These are phyloP conservation scores for Zenarchopterus dispar DNA, from an alignment of 2,797 vertebrate species.

Conservation along the genomic window DNA sequence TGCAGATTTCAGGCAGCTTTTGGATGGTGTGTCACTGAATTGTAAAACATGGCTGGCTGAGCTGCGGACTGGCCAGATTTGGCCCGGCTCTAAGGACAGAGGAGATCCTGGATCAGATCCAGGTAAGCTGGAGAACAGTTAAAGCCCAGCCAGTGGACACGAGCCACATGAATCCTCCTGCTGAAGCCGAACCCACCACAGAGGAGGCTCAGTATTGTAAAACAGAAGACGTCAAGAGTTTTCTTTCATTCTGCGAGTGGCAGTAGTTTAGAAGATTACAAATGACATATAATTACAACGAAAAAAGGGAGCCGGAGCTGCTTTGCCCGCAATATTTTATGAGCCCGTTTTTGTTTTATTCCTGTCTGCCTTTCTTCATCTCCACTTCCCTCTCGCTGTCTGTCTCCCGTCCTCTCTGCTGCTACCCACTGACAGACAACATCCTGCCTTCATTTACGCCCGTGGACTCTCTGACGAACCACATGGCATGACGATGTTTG, in stretches of 20 bases:
- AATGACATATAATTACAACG: slow-evolving; percentile 33
- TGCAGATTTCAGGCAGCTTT: slow-evolving; percentile 49
- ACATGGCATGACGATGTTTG: slow-evolving; percentile 73
- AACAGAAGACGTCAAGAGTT: slow-evolving; percentile 29
- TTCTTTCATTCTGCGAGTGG: slow-evolving; percentile 25
- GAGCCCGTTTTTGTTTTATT: slow-evolving; percentile 35
- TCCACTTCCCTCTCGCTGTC: slow-evolving; percentile 36
- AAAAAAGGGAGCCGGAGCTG: slow-evolving; percentile 11
- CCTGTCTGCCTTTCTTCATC: slow-evolving; percentile 38
- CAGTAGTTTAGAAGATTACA: slow-evolving; percentile 29
- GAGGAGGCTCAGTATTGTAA: slow-evolving; percentile 25
- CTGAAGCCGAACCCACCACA: slow-evolving; percentile 38
- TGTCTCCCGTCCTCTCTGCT: slow-evolving; percentile 34
- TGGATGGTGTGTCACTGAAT: slow-evolving; percentile 42
- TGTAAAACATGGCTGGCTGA: slow-evolving; percentile 61
- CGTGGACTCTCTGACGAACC: slow-evolving; percentile 69
- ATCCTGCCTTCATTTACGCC: slow-evolving; percentile 67
- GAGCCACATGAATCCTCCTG: slow-evolving; percentile 57
- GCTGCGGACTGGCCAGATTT: slow-evolving; percentile 48
- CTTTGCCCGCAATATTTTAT: slow-evolving; percentile 20
- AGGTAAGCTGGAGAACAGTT: slow-evolving; percentile 52
- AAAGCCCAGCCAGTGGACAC: slow-evolving; percentile 56
- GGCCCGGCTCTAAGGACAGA: slow-evolving; percentile 62
- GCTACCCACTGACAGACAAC: slow-evolving; percentile 60
- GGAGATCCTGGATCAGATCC: slow-evolving; percentile 61